Evolutionary conservation across 2,888 invertebrate genomes (phyloP).

Genomic region (Diaperis boleti): DNA sequence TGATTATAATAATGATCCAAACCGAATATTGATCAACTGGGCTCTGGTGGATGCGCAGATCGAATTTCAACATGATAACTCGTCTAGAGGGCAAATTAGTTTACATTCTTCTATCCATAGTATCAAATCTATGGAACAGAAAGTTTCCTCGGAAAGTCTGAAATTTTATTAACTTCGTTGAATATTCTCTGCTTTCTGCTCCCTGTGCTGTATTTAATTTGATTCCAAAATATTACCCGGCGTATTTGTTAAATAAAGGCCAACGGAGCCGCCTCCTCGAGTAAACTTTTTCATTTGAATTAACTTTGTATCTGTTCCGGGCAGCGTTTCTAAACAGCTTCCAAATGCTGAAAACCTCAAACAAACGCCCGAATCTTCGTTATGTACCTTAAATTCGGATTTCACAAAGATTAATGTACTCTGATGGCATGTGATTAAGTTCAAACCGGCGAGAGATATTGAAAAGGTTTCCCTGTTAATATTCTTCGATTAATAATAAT

Average conservation of each 20-base stretch:
- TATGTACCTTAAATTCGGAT: constrained; percentile 45
- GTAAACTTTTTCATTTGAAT: constrained; percentile 32
- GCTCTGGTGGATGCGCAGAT: too few species aligned
- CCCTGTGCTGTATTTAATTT: not conserved
- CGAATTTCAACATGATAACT: too few species aligned
- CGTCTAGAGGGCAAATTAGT: too few species aligned
- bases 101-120: too few species aligned
- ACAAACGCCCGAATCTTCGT: constrained; percentile 35
- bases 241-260: constrained; percentile 1
- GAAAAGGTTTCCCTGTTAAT: constrained; percentile 3
- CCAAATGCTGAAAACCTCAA: constrained; percentile 24
- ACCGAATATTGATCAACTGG: too few species aligned
- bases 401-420: constrained; percentile 49
- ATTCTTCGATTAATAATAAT: constrained; percentile 17
- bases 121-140: not conserved
- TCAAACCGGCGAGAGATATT: not conserved
- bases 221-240: not conserved
- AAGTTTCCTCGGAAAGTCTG: too few species aligned
- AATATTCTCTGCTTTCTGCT: not conserved
- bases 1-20: too few species aligned
- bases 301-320: constrained; percentile 21
- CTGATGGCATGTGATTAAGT: constrained; percentile 20
- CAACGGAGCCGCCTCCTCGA: constrained; percentile 2
- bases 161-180: too few species aligned
- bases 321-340: constrained; percentile 24